Base-by-base conservation (phyloP, 1,140 invertebrate genomes). In the Drosophila simulans region DNA sequence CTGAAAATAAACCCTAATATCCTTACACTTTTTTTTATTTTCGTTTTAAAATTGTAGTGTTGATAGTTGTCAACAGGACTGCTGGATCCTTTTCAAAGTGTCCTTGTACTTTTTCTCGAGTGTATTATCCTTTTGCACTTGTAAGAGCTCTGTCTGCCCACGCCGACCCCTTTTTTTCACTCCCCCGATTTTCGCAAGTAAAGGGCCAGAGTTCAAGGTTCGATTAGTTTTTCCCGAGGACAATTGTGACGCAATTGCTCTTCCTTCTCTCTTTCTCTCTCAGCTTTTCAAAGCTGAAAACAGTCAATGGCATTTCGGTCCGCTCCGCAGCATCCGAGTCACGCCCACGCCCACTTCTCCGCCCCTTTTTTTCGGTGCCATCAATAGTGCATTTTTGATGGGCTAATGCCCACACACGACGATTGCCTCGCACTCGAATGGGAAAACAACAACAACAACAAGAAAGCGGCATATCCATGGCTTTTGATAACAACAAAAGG, bases 191-290 rank as follows among this genome's bases (percentile, higher is more conserved):
- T 13, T 60, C 7, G 37, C 37, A 34, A 27, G 25, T 62, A 25
- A 63, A 51, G 31, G 40, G 46, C 27, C 40, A 57, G 73, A 77
- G 74, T 77, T 77, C 74, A 77, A 77, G 74, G 73, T 70, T 77
- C 40, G 56, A 69, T 76, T 76, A 71, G 68, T 58, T 66, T 53
- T 13, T 17, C 60, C 42, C 34, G 74, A 77, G 74, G 74, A 77
- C 74, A 60, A 68, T 77, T 60, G 64, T 77, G 74, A 77, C 74
- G 74, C 74, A 77, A 77, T 77, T 77, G 60, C 37, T 73, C 37
- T 52, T 31, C 35, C 37, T 46, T 15, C 35, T 72, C 37, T 52
- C 35, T 72, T 31, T 31, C 31, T 31, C 42, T 48, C 17, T 73
- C 17, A 27, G 22, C 46, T 31, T 31, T 31, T 31, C 31, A 10